Evolutionary conservation across 2,888 invertebrate species (phyloP).

Genomic region (Lamproptera curius): DNA sequence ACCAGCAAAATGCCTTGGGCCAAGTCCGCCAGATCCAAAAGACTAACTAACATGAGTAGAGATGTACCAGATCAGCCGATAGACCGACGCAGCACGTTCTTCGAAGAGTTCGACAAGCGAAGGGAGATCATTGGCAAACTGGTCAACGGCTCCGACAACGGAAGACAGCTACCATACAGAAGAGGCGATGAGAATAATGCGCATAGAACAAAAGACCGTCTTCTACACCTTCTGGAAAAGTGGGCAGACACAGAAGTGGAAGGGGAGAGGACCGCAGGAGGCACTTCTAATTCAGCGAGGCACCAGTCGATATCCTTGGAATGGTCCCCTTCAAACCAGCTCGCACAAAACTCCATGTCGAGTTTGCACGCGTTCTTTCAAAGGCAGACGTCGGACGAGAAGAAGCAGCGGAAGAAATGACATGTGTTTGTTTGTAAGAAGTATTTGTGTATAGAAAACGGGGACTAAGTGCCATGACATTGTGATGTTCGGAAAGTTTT

Average conservation of each 20-base stretch:
- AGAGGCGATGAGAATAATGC: constrained; percentile 78
- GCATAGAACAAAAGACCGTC: constrained; percentile 86
- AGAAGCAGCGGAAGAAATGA: constrained; percentile 61
- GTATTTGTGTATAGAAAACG: constrained; percentile 29
- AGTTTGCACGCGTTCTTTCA: constrained; percentile 90
- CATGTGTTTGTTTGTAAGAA: constrained; percentile 31
- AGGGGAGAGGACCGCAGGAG: constrained; percentile 71
- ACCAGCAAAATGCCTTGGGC: constrained; percentile 77
- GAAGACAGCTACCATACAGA: constrained; percentile 65
- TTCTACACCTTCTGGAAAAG: constrained; percentile 85
- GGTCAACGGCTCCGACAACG: constrained; percentile 61
- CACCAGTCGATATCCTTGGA: constrained; percentile 88
- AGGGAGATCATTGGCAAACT: constrained; percentile 67
- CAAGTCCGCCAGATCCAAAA: constrained; percentile 78
- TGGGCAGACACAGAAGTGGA: constrained; percentile 82
- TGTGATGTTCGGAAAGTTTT: constrained; percentile 35
- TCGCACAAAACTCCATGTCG: constrained; percentile 88
- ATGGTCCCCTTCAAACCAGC: constrained; percentile 84
- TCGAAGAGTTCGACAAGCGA: constrained; percentile 67
- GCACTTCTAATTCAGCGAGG: constrained; percentile 63
- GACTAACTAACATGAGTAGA: constrained; percentile 82
- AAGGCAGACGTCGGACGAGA: constrained; percentile 75
- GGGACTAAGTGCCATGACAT: constrained; percentile 65
- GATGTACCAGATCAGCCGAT: constrained; percentile 84
- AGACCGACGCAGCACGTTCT: constrained; percentile 75